phyloP scores from a whole-genome alignment of 2,113 vertebrate species.

The Silurus asotus region DNA sequence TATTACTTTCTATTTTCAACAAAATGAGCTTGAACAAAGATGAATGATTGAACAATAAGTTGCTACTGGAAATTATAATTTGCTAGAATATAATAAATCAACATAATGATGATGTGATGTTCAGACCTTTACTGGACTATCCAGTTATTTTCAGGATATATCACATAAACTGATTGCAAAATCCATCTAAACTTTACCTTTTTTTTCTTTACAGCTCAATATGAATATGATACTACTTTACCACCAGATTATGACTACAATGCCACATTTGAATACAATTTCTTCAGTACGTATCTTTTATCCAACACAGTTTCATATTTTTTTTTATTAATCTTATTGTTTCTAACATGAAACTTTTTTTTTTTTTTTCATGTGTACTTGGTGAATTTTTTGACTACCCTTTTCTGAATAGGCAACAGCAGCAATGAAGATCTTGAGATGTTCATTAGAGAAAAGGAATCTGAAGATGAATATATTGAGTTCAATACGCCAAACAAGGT shows the following conservation, averaged over 20 bases:
- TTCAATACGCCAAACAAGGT: background rate
- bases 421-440: slow-evolving; percentile 51
- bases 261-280: slow-evolving; percentile 33
- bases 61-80: background rate
- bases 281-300: slow-evolving; percentile 53
- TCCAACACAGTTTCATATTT: background rate
- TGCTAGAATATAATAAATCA: background rate
- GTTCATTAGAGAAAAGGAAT: slow-evolving; percentile 22
- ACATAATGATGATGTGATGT: background rate
- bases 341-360: background rate
- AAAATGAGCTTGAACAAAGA: background rate
- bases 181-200: background rate
- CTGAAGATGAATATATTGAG: background rate
- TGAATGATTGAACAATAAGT: background rate
- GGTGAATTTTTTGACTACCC: background rate
- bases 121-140: background rate
- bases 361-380: background rate
- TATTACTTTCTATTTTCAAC: background rate
- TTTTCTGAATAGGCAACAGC: slow-evolving; percentile 46
- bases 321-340: background rate
- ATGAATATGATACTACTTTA: slow-evolving; percentile 23
- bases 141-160: background rate
- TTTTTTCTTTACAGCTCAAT: slow-evolving; percentile 24
- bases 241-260: slow-evolving; percentile 47
- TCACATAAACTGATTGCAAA: background rate